Evolutionary conservation across 2,888 invertebrate genomes (phyloP).

Genomic region (Chloroclysta siterata): DNA sequence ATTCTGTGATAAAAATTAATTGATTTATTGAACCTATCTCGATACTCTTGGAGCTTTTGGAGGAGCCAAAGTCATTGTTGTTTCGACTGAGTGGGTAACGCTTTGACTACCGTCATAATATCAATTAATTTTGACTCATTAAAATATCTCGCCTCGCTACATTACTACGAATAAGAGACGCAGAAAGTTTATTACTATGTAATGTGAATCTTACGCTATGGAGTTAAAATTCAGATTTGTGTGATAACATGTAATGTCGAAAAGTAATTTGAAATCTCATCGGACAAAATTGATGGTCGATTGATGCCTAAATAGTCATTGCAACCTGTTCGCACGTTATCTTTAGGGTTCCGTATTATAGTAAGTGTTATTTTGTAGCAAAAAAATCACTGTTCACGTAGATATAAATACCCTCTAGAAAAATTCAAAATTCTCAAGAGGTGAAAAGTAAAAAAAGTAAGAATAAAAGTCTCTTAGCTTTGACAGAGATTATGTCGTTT

Average conservation of each 20-base stretch:
- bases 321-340: conserved; percentile 30
- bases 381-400: no score
- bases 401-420: no score
- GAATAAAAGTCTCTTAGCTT: no score
- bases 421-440: no score
- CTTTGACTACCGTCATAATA: conserved; percentile 62
- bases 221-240: conserved; percentile 41
- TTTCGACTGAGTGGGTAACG: conserved; percentile 50
- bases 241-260: conserved; percentile 13
- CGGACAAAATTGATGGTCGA: conserved; percentile 70
- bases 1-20: conserved; percentile 19
- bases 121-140: conserved; percentile 71
- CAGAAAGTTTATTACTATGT: conserved; percentile 5
- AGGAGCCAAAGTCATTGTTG: conserved; percentile 41
- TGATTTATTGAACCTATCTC: conserved; percentile 28
- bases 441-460: no score
- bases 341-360: conserved; percentile 5
- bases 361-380: background rate
- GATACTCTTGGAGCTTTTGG: conserved; percentile 38
- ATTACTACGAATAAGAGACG: conserved; percentile 24
- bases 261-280: conserved; percentile 68
- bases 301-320: conserved; percentile 47
- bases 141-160: conserved; percentile 59
- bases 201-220: conserved; percentile 35
- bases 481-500: no score